phyloP scores from a whole-genome alignment of 2,888 invertebrate genomes.

The Leptopilina myrica region DNA sequence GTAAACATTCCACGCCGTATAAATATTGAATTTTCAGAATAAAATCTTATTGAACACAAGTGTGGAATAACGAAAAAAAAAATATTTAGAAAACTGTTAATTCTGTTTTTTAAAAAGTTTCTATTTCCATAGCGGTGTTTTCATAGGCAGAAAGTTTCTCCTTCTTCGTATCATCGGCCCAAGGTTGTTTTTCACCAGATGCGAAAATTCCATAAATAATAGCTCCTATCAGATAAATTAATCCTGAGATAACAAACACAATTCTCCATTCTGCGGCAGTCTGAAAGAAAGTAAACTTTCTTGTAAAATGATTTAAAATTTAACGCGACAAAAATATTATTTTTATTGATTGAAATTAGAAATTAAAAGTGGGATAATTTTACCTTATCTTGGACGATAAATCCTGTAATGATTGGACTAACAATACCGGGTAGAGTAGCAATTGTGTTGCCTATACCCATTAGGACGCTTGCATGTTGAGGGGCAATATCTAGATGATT shows the following conservation, averaged over 20 bases:
- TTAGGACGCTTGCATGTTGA: slow-evolving; percentile 92
- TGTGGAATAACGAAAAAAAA: no score
- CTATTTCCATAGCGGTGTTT: slow-evolving; percentile 69
- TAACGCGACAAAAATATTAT: no score
- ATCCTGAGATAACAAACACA: slow-evolving; percentile 91
- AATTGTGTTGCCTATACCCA: slow-evolving; percentile 94
- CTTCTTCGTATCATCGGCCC: slow-evolving; percentile 80
- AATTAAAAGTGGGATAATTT: slow-evolving; percentile 37
- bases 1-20: no score
- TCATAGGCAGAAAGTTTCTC: slow-evolving; percentile 60
- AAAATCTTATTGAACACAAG: no score
- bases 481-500: slow-evolving; percentile 95
- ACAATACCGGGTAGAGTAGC: slow-evolving; percentile 95
- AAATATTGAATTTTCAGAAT: no score
- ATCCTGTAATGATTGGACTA: slow-evolving; percentile 90
- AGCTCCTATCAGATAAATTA: slow-evolving; percentile 90
- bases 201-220: slow-evolving; percentile 89
- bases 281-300: slow-evolving; percentile 75
- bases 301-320: not conserved
- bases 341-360: no score
- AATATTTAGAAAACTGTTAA: slow-evolving; percentile 43
- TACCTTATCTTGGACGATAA: slow-evolving; percentile 86
- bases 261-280: slow-evolving; percentile 88
- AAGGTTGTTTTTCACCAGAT: slow-evolving; percentile 89
- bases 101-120: slow-evolving; percentile 57